phyloP scores from a whole-genome alignment of 2,888 invertebrate genomes.

The Cistogaster globosa region DNA sequence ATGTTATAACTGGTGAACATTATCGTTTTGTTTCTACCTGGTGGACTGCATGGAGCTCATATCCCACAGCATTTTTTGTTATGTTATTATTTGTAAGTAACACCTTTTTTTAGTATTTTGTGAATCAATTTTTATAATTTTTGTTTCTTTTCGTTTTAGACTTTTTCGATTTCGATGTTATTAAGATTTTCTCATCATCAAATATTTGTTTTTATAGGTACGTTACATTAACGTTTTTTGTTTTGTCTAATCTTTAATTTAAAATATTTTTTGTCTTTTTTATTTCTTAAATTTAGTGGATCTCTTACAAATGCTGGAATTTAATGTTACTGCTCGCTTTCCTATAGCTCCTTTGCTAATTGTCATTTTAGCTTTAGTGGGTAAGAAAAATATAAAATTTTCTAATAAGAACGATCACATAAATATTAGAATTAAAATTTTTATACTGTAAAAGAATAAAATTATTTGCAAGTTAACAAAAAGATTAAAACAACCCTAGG shows the following conservation, averaged over 20 bases:
- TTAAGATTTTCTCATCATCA: slow-evolving; percentile 99
- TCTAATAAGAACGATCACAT: background rate
- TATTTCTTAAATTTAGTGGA: slow-evolving; percentile 87
- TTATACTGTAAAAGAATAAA: too few relatives aligned
- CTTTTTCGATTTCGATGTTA: slow-evolving; percentile 98
- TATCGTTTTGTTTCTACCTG: slow-evolving; percentile 99
- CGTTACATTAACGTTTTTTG: background rate
- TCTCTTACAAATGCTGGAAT: slow-evolving; percentile 98
- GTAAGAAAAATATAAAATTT: slow-evolving; percentile 86
- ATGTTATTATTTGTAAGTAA: slow-evolving; percentile 99
- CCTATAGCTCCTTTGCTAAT: slow-evolving; percentile 98
- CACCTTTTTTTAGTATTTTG: background rate
- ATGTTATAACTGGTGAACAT: slow-evolving; percentile 98
- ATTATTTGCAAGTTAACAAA: too few relatives aligned
- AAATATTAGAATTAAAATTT: too few relatives aligned
- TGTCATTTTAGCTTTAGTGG: slow-evolving; percentile 98
- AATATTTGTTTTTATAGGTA: slow-evolving; percentile 99
- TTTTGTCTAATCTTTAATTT: background rate
- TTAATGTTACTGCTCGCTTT: slow-evolving; percentile 96
- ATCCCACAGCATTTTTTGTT: slow-evolving; percentile 97
- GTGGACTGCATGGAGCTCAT: slow-evolving; percentile 97
- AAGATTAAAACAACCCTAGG: too few relatives aligned
- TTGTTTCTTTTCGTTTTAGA: slow-evolving; percentile 85
- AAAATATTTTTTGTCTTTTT: slow-evolving; percentile 1
- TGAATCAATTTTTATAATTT: slow-evolving; percentile 83